Conservation (phyloP, 2,888 invertebrate genomes). For the Miltochrista miniata region DNA sequence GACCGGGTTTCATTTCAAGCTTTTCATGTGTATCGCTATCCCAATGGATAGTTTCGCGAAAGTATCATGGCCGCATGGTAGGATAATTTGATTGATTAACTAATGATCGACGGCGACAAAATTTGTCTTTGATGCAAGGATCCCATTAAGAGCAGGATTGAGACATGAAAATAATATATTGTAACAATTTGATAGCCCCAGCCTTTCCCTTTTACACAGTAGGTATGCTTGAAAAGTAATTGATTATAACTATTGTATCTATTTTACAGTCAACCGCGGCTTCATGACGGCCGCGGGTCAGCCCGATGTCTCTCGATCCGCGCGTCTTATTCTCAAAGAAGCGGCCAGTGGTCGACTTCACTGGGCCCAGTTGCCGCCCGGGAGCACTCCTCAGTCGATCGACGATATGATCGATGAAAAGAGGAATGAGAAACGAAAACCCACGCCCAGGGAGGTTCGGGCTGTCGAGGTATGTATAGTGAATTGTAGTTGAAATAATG, state of each 20-base stretch:
- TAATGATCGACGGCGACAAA: no score
- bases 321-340: conserved; percentile 95
- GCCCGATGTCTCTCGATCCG: conserved; percentile 96
- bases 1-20: no score
- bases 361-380: conserved; percentile 93
- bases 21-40: no score
- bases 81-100: no score
- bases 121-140: no score
- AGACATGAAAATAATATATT: no score
- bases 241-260: neutral
- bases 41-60: no score
- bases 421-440: conserved; percentile 51
- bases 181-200: no score
- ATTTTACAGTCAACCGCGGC: conserved; percentile 92
- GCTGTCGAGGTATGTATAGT: conserved; percentile 61
- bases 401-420: conserved; percentile 63
- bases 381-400: conserved; percentile 83
- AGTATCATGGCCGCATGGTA: no score
- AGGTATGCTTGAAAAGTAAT: no score
- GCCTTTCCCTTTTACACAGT: no score
- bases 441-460: conserved; percentile 67
- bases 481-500: neutral
- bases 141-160: no score
- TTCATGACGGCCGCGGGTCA: conserved; percentile 98
- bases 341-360: conserved; percentile 93